Percentiles rank a stretch among this genome's conserved stretches.
Evolutionary conservation across 2,888 invertebrate species (phyloP).

Genomic region (Aspidapion aeneum): DNA sequence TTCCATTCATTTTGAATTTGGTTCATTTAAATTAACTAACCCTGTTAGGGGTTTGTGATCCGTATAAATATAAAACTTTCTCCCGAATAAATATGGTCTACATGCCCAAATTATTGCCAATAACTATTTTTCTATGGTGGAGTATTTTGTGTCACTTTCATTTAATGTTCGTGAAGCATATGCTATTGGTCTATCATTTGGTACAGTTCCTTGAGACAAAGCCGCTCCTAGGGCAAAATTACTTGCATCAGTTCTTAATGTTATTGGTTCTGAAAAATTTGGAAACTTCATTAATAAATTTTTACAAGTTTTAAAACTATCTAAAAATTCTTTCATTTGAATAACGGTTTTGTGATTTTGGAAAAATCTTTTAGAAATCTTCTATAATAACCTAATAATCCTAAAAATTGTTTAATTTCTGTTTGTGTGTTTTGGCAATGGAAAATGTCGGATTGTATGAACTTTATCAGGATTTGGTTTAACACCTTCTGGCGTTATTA

Average conservation of each 20-base stretch:
- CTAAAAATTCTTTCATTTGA: constrained; percentile 6
- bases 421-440: constrained; percentile 11
- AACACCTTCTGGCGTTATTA: constrained; percentile 17
- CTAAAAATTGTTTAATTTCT: constrained; percentile 14
- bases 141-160: constrained; percentile 21
- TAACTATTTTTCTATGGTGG: constrained; percentile 26
- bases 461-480: constrained; percentile 24
- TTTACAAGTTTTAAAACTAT: constrained; percentile 5
- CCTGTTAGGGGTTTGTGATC: constrained; percentile 25
- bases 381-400: constrained; percentile 13
- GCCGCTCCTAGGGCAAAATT: too few relatives aligned
- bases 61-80: constrained; percentile 12
- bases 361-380: constrained; percentile 17
- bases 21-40: constrained; percentile 18
- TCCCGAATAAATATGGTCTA: constrained; percentile 7
- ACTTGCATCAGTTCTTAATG: neutral
- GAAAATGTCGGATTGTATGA: constrained; percentile 7
- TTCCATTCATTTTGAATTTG: constrained; percentile 12
- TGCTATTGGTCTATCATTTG: constrained; percentile 21
- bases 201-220: constrained; percentile 22
- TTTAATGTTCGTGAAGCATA: constrained; percentile 24
- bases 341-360: constrained; percentile 14
- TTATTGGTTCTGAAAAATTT: neutral
- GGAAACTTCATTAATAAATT: constrained; percentile 6
- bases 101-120: constrained; percentile 22